Evolutionary conservation across 2,888 invertebrate genomes (phyloP), one percentile per base, ranked within the genome.

Genomic region (Eupithecia abbreviata): DNA sequence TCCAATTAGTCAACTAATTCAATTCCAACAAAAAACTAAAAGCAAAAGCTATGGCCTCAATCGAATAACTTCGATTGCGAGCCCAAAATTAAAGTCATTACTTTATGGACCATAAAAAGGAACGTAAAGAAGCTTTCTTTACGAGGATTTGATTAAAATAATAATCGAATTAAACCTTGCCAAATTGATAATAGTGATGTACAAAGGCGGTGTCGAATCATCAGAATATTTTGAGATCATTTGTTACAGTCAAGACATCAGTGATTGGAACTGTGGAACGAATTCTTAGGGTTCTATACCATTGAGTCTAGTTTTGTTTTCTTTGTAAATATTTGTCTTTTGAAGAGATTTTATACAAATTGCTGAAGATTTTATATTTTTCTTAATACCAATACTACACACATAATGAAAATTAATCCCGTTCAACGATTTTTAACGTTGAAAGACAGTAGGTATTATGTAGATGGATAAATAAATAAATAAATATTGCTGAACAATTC

Each of bases 131-230:
- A 77, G 74, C 78, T 80, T 82, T 82, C 83, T 82, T 81, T 77
- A 82, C 69, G 75, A 79, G 79, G 81, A 80, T 85, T 81, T 81
- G 78, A 86, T 87, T 87, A 83, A 87, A 86, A 86, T 89, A 80
- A 82, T 90, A 84, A 89, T 84, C 84, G 81, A 82, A 90, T 89
- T 90, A 90, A 88, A 89, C 89, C 94, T 93, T 94, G 94, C 93
- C 91, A 94, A 94, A 94, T 95, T 91, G 92, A 92, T 94, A 94
- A 94, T 94, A 85, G 87, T 90, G 87, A 89, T 90, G 88, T 90
- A 92, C 90, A 89, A 89, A 89, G 88, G 83, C 85, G 83, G 83
- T 84, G 82, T 85, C 82, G 83, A 87, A 88, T 88, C 86, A 87
- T 87, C 85, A 83, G 87, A 88, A 89, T 89, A 89, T 91, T 90